Percentiles rank a stretch among this genome's conserved stretches.
Evolutionary conservation across 2,888 invertebrate species (phyloP).

Genomic region (Junonia oenone): DNA sequence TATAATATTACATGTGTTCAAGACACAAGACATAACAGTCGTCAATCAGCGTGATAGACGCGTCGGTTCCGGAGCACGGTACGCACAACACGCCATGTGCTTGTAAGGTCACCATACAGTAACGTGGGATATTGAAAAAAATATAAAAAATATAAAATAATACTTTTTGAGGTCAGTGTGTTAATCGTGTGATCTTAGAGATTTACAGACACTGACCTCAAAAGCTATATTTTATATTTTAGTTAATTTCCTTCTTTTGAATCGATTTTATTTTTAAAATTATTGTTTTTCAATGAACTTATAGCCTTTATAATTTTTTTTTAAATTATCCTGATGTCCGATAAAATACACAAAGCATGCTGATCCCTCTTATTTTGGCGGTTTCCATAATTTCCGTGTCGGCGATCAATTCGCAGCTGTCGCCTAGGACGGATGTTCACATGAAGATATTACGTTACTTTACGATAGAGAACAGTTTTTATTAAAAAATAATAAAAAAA

Average conservation of each 20-base stretch:
- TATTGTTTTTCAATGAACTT: no score
- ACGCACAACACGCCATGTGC: slow-evolving; percentile 13
- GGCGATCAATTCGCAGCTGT: neutral
- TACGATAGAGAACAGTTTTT: no score
- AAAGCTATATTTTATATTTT: no score
- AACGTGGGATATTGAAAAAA: neutral
- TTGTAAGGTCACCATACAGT: neutral
- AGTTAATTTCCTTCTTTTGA: no score
- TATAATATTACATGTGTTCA: neutral
- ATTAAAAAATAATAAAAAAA: no score
- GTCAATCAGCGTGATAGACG: slow-evolving; percentile 10
- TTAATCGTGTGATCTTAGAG: no score
- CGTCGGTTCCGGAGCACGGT: slow-evolving; percentile 8
- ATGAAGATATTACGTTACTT: no score
- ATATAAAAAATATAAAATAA: no score
- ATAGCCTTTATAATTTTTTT: no score
- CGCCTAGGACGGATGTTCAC: neutral
- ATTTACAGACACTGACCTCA: no score
- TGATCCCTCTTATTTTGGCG: neutral
- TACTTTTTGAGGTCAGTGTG: no score
- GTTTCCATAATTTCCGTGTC: neutral
- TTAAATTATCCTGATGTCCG: neutral
- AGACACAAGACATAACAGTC: slow-evolving; percentile 7
- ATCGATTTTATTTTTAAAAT: no score
- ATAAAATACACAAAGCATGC: neutral